Percentiles rank a stretch among this genome's conserved stretches.
These are phyloP conservation scores for Argopecten irradians DNA, from an alignment of 1,140 invertebrate species.

Conservation along the genomic window DNA sequence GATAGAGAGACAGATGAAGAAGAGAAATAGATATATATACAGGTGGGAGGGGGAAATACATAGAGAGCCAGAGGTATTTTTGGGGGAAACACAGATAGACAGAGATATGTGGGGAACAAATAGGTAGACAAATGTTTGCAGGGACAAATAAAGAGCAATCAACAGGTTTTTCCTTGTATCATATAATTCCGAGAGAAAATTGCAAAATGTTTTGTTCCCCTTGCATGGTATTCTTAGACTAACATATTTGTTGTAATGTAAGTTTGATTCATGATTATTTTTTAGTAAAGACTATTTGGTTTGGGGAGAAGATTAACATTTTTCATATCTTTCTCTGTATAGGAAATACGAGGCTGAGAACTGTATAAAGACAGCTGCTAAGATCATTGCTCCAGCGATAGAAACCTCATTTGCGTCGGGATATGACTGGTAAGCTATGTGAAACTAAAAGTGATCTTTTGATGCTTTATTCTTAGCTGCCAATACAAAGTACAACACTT, in stretches of 20 bases:
- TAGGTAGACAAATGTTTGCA: slow-evolving; percentile 84
- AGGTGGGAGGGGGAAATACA: neutral
- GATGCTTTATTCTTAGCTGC: no score
- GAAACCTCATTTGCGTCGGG: slow-evolving; percentile 87
- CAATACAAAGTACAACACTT: no score
- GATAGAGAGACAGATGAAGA: neutral
- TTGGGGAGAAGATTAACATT: neutral
- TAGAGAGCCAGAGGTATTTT: no score
- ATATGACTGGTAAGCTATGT: slow-evolving; percentile 79
- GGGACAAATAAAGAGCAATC: neutral
- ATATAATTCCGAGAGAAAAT: neutral
- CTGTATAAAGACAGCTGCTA: slow-evolving; percentile 92
- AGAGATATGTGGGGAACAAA: slow-evolving; percentile 77
- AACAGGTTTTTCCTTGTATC: no score
- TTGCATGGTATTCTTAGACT: no score
- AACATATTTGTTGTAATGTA: no score
- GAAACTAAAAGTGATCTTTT: no score
- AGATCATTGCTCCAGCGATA: slow-evolving; percentile 92
- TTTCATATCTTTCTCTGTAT: slow-evolving; percentile 33
- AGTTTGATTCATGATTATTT: no score
- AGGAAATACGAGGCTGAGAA: slow-evolving; percentile 87
- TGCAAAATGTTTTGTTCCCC: neutral
- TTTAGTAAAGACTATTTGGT: no score
- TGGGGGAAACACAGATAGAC: slow-evolving; percentile 85
- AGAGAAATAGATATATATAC: neutral